These are phyloP conservation scores for Caenorhabditis zanzibari DNA, from an alignment of 2,888 invertebrate species.

Conservation along the genomic window DNA sequence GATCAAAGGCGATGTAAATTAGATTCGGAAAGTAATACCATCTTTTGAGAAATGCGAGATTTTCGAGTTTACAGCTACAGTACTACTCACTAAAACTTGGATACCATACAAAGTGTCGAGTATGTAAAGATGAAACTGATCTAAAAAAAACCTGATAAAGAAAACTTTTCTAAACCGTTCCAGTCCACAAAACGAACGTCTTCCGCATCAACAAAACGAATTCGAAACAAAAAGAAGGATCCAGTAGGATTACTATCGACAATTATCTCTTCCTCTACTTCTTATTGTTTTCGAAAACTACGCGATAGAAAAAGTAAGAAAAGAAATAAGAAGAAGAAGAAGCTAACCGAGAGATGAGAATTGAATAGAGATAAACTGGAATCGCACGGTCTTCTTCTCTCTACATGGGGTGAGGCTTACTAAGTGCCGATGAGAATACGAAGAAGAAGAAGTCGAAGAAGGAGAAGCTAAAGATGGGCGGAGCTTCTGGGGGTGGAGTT, in stretches of 20 bases:
- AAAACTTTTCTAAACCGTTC: no score
- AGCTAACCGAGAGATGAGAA: slow-evolving; percentile 33
- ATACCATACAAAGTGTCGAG: no score
- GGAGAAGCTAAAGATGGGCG: slow-evolving; percentile 30
- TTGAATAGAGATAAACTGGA: slow-evolving; percentile 48
- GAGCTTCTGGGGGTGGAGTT: slow-evolving; percentile 25
- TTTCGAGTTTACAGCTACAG: no score
- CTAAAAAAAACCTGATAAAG: no score
- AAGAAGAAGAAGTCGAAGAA: slow-evolving; percentile 1
- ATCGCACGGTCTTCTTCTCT: slow-evolving; percentile 29
- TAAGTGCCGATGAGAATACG: slow-evolving; percentile 43
- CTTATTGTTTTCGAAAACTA: slow-evolving; percentile 54
- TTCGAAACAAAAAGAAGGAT: no score
- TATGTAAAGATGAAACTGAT: no score
- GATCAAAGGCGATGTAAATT: no score
- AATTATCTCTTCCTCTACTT: slow-evolving; percentile 24
- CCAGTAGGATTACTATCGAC: slow-evolving; percentile 55
- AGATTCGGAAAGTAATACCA: no score
- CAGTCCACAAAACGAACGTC: not conserved
- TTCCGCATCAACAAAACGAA: not conserved
- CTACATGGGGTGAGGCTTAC: slow-evolving; percentile 14
- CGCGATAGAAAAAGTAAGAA: slow-evolving; percentile 1
- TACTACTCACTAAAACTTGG: no score
- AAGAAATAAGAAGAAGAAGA: slow-evolving; percentile 4
- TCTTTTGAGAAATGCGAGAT: no score